Conservation (phyloP, 2,888 invertebrate species). For the Lypha dubia region DNA sequence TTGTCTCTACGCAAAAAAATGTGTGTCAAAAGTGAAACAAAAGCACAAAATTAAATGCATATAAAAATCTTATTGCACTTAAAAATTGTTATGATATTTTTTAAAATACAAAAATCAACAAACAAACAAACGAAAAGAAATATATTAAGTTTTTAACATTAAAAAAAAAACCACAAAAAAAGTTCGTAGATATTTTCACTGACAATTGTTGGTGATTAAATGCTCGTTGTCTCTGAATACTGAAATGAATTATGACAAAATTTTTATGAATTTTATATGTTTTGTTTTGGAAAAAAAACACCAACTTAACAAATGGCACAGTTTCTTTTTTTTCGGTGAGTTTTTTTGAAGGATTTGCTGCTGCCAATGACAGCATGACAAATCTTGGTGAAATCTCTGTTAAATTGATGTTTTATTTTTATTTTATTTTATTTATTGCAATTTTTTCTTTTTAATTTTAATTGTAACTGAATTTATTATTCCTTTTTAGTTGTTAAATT, state of each 20-base stretch:
- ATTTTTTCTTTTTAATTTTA: conserved; percentile 27
- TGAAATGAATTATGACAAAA: conserved; percentile 35
- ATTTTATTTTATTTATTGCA: conserved; percentile 4
- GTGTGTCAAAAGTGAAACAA: conserved; percentile 29
- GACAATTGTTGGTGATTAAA: conserved; percentile 56
- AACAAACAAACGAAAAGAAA: not conserved
- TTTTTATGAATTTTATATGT: conserved; percentile 29
- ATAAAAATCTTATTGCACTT: conserved; percentile 3
- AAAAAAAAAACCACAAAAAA: not conserved
- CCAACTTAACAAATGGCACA: conserved; percentile 35
- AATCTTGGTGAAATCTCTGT: conserved; percentile 67
- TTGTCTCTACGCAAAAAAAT: not conserved
- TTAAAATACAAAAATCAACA: conserved; percentile 14
- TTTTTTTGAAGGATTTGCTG: conserved; percentile 58
- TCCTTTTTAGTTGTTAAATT: not conserved
- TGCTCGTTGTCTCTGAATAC: conserved; percentile 17
- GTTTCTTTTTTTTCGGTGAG: conserved; percentile 1
- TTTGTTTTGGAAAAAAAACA: conserved; percentile 3
- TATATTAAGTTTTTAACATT: not conserved
- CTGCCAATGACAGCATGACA: conserved; percentile 36
- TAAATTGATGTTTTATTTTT: conserved; percentile 30
- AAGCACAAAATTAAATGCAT: conserved; percentile 11
- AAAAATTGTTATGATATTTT: conserved; percentile 37
- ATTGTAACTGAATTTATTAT: conserved; percentile 47
- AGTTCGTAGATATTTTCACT: conserved; percentile 65